Percentiles rank a stretch among this genome's conserved stretches.
Evolutionary conservation across 1,140 invertebrate species (phyloP).

Genomic region (Panagrolaimus sp.): DNA sequence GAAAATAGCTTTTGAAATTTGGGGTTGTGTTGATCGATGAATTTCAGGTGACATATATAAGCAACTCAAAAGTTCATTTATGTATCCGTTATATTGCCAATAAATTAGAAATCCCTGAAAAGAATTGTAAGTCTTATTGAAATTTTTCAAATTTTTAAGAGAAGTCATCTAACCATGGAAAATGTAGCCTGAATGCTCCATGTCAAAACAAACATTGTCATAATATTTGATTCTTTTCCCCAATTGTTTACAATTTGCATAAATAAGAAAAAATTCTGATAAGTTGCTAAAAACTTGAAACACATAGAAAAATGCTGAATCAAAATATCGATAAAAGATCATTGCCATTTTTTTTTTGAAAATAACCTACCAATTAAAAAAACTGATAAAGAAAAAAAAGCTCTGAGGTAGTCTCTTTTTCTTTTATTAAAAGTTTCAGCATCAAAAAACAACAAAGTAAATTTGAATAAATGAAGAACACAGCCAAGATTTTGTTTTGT

Average conservation of each 20-base stretch:
- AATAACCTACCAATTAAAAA: too few relatives aligned
- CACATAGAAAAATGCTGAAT: too few relatives aligned
- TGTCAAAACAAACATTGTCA: neutral
- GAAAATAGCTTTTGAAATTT: neutral
- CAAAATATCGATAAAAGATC: too few relatives aligned
- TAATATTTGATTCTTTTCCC: neutral
- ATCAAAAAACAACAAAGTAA: too few relatives aligned
- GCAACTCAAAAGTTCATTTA: neutral
- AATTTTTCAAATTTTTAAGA: too few relatives aligned
- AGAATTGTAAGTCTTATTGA: neutral
- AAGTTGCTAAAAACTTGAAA: neutral
- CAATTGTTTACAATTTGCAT: neutral
- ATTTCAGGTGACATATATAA: neutral
- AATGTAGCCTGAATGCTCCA: slow-evolving; percentile 1
- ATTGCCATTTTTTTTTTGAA: too few relatives aligned
- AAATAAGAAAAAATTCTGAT: neutral
- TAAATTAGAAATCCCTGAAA: slow-evolving; percentile 4
- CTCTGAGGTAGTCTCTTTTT: too few relatives aligned
- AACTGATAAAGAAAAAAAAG: too few relatives aligned
- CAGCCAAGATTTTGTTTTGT: too few relatives aligned
- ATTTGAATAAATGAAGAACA: too few relatives aligned
- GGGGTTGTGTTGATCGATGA: neutral
- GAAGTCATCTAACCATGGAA: neutral
- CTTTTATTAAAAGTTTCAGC: too few relatives aligned
- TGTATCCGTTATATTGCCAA: slow-evolving; percentile 7